Evolutionary conservation across 2,888 invertebrate genomes (phyloP).

Genomic region (Lepidonotus clava): DNA sequence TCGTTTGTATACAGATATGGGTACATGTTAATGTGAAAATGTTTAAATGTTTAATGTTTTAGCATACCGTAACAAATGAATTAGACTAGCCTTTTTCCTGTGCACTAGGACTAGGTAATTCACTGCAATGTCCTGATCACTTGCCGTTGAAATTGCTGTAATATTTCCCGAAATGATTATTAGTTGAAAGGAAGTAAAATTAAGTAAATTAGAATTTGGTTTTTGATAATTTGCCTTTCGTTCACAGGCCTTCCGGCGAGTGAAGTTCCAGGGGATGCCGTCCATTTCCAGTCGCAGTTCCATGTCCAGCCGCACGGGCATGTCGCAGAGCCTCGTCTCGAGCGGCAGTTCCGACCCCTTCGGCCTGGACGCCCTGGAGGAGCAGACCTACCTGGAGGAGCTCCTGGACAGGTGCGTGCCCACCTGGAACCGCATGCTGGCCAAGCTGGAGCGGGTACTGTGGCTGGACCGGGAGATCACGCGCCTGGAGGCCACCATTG

Average conservation of each 20-base stretch:
- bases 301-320: slow-evolving; percentile 58
- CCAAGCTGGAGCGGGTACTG: slow-evolving; percentile 67
- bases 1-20: too few species aligned
- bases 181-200: too few species aligned
- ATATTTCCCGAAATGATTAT: too few species aligned
- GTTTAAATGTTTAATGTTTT: too few species aligned
- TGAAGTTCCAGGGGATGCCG: slow-evolving; percentile 74
- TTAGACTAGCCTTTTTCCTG: too few species aligned
- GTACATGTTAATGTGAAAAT: too few species aligned
- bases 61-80: too few species aligned
- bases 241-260: slow-evolving; percentile 72
- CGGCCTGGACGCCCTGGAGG: not conserved
- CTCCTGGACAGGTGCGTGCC: slow-evolving; percentile 67
- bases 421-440: slow-evolving; percentile 70
- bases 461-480: slow-evolving; percentile 38
- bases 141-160: too few species aligned
- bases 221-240: too few species aligned
- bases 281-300: slow-evolving; percentile 72
- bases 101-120: too few species aligned
- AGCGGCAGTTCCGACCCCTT: slow-evolving; percentile 15
- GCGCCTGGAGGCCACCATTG: not conserved
- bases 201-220: too few species aligned
- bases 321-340: slow-evolving; percentile 19
- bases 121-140: too few species aligned
- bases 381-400: slow-evolving; percentile 59